These are phyloP conservation scores for Xanthostigma xanthostigma DNA, from an alignment of 2,888 invertebrate species.

Conservation along the genomic window DNA sequence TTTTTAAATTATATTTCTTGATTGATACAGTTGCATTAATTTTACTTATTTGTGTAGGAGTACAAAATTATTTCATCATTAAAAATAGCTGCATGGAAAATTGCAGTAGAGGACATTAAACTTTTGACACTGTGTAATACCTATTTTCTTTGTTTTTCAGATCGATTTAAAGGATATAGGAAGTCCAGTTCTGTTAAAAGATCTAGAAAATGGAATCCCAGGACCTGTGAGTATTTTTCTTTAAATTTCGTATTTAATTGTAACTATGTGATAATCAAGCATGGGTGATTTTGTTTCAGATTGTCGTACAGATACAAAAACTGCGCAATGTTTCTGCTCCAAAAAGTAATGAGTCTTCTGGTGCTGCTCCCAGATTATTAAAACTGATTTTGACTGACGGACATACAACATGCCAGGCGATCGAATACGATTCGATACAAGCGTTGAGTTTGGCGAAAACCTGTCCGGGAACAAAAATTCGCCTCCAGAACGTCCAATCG, in stretches of 20 bases:
- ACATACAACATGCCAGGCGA: conserved; percentile 55
- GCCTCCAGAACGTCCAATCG: conserved; percentile 43
- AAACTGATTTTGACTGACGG: conserved; percentile 79
- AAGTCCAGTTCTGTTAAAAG: conserved; percentile 55
- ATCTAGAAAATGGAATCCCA: conserved; percentile 40
- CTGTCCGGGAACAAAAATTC: conserved; percentile 79
- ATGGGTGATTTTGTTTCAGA: conserved; percentile 24
- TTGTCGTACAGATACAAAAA: conserved; percentile 79
- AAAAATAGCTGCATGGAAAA: not conserved
- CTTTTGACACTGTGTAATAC: not conserved
- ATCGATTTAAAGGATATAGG: conserved; percentile 69
- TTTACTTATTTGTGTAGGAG: too few relatives aligned
- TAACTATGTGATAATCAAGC: not conserved
- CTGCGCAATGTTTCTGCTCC: conserved; percentile 80
- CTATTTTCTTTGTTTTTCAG: conserved; percentile 30
- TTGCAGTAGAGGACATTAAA: too few relatives aligned
- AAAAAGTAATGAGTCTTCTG: conserved; percentile 77
- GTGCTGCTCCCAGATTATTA: conserved; percentile 66
- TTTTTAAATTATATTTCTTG: not conserved
- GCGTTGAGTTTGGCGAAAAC: conserved; percentile 58
- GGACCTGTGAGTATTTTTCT: conserved; percentile 25
- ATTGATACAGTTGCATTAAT: too few relatives aligned
- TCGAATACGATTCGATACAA: conserved; percentile 60
- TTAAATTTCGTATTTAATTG: not conserved
- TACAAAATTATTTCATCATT: not conserved